Evolutionary conservation across 1,140 invertebrate species (phyloP).

Genomic region (Tetranychus cinnabarinus): DNA sequence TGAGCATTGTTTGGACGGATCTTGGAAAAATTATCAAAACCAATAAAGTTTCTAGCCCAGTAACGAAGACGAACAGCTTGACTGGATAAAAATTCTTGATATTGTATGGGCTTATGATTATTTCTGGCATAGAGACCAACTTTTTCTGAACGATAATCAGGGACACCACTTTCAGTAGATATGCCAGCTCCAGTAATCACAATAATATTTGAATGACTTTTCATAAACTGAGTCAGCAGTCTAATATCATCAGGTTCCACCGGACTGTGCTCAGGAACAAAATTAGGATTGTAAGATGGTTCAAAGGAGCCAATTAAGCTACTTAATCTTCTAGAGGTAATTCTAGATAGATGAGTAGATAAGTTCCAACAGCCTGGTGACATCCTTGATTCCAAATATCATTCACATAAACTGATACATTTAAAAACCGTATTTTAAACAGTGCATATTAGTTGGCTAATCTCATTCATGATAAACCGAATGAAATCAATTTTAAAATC

Average conservation of each 20-base stretch:
- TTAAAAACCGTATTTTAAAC: no score
- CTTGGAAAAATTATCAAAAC: conserved; percentile 46
- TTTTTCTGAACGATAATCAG: conserved; percentile 58
- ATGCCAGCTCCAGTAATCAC: conserved; percentile 50
- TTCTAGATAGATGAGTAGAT: no score
- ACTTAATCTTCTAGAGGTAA: no score
- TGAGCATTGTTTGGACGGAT: conserved; percentile 34
- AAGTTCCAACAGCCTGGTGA: no score
- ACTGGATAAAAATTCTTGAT: conserved; percentile 27
- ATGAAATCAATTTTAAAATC: no score
- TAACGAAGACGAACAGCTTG: conserved; percentile 47
- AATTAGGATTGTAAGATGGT: not conserved
- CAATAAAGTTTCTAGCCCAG: conserved; percentile 85
- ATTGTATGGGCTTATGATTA: conserved; percentile 45
- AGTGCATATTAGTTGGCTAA: no score
- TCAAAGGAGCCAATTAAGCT: no score
- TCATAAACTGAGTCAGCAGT: conserved; percentile 33
- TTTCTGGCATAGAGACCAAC: conserved; percentile 82
- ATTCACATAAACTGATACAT: no score
- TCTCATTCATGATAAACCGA: no score
- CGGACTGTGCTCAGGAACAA: conserved; percentile 10
- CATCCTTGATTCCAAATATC: no score
- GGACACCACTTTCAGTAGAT: conserved; percentile 57
- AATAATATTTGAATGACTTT: conserved; percentile 32
- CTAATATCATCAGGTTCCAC: conserved; percentile 42